Conservation (phyloP, 2,888 invertebrate genomes). For the Buathra laborator region DNA sequence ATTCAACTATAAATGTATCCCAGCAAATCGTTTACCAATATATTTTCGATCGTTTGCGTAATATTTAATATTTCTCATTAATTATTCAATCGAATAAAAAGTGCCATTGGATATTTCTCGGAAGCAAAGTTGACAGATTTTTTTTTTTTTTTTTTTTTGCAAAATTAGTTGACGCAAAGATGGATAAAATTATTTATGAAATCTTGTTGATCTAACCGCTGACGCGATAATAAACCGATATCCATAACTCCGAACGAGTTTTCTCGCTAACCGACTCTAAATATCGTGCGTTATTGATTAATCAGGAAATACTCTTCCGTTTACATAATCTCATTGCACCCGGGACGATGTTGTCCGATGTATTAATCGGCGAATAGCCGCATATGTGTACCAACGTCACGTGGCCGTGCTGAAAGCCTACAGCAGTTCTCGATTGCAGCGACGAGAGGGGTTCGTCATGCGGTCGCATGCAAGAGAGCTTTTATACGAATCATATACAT, state of each 20-base stretch:
- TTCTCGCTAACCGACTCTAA: background rate
- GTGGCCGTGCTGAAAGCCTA: conserved; percentile 31
- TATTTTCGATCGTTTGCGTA: too few species aligned
- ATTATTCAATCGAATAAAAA: too few species aligned
- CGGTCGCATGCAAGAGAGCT: conserved; percentile 6
- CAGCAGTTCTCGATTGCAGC: conserved; percentile 33
- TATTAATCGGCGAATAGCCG: conserved; percentile 44
- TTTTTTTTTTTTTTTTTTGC: too few species aligned
- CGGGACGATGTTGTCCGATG: conserved; percentile 54
- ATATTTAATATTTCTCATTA: too few species aligned
- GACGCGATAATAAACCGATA: background rate
- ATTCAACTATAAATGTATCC: too few species aligned
- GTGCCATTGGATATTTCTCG: too few species aligned
- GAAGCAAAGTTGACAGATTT: too few species aligned
- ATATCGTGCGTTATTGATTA: conserved; percentile 64
- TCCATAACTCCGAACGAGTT: conserved; percentile 11
- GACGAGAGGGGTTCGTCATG: conserved; percentile 41
- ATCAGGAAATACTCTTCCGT: conserved; percentile 71
- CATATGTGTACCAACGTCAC: conserved; percentile 32
- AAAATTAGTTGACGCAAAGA: too few species aligned
- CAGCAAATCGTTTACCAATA: too few species aligned
- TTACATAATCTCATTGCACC: conserved; percentile 64
- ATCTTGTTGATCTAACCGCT: background rate
- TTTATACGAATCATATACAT: conserved; percentile 57
- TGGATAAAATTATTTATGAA: too few species aligned